A percentile compares a stretch with the other conserved stretches of the same genome.
Evolutionary conservation across 1,140 invertebrate genomes (phyloP).

Genomic region (Meloidogyne hapla): DNA sequence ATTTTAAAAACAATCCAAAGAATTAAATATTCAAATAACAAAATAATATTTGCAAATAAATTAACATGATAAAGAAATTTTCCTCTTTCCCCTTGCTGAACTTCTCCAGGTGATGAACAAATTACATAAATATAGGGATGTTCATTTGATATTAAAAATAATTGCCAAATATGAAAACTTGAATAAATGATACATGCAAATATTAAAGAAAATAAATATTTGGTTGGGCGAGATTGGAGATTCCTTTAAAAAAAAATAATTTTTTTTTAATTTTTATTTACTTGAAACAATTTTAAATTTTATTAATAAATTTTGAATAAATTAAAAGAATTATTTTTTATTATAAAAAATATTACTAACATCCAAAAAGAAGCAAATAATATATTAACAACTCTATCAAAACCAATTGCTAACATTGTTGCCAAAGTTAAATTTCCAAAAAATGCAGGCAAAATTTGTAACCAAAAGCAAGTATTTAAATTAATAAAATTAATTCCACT

Average conservation of each 20-base stretch:
- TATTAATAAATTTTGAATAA: background rate
- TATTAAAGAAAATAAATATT: background rate
- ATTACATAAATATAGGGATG: background rate
- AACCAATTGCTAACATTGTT: slow-evolving; percentile 14
- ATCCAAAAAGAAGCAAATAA: background rate
- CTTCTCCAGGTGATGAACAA: background rate
- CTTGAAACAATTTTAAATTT: too few species aligned
- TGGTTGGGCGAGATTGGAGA: background rate
- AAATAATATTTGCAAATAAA: background rate
- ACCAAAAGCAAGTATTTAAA: slow-evolving; percentile 13
- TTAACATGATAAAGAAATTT: slow-evolving; percentile 1
- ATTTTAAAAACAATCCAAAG: background rate
- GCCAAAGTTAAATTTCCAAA: slow-evolving; percentile 10
- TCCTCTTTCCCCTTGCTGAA: background rate
- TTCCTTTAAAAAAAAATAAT: background rate
- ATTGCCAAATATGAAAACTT: background rate
- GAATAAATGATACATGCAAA: background rate
- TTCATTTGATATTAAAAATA: background rate
- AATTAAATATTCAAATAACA: background rate
- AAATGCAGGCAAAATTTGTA: slow-evolving; percentile 23
- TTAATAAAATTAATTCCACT: slow-evolving; percentile 5
- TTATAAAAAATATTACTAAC: background rate
- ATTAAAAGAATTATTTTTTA: background rate
- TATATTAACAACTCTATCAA: slow-evolving; percentile 14
- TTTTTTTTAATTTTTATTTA: too few species aligned